Evolutionary conservation across 2,113 vertebrate genomes (phyloP).

Genomic region (Corythornis madagascariensis): DNA sequence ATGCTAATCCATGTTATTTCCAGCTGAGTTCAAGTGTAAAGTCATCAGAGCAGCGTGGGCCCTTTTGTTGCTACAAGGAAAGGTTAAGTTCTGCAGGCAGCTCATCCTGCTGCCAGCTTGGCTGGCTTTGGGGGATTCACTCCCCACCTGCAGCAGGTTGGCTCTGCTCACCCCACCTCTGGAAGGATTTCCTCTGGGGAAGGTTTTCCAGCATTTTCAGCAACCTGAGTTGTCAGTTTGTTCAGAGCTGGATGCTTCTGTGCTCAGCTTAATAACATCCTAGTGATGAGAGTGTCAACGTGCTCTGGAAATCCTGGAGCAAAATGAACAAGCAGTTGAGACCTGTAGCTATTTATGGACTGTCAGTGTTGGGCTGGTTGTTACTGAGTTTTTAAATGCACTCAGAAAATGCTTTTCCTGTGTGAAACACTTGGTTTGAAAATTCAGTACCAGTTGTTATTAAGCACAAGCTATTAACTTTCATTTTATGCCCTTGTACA

Average conservation of each 20-base stretch:
- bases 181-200: not conserved
- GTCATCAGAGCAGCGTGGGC: constrained; percentile 36
- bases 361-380: not conserved
- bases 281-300: not conserved
- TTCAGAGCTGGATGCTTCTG: not conserved
- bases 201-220: not conserved
- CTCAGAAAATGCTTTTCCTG: not conserved
- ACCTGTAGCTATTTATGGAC: not conserved
- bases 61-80: constrained; percentile 25
- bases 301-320: not conserved
- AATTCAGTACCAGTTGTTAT: not conserved
- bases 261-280: not conserved
- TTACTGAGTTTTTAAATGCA: not conserved
- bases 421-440: not conserved
- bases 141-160: too few species aligned
- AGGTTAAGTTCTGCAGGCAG: constrained; percentile 35
- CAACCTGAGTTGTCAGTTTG: not conserved
- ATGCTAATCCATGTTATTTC: constrained; percentile 47
- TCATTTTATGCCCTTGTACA: not conserved
- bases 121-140: not conserved
- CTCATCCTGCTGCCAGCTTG: constrained; percentile 18
- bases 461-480: not conserved
- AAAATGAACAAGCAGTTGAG: not conserved
- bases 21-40: constrained; percentile 50
- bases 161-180: too few species aligned